phyloP scores from a whole-genome alignment of 1,140 invertebrate species.

The Euwallacea similis region DNA sequence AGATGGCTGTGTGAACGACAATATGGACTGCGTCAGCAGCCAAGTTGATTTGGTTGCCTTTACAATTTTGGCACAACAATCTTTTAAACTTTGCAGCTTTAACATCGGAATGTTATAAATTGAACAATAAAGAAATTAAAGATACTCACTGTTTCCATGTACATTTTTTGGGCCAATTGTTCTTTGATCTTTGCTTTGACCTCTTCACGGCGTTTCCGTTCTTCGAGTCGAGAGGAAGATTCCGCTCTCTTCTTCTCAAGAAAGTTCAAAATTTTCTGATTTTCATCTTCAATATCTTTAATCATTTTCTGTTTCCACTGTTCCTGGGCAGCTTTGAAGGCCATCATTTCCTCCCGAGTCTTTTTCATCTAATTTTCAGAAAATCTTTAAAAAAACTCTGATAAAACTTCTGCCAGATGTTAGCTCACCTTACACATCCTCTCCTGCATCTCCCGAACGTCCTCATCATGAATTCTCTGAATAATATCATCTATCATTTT shows the following conservation, averaged over 20 bases:
- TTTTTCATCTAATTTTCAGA: constrained; percentile 42
- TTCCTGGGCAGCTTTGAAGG: constrained; percentile 50
- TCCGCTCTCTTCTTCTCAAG: constrained; percentile 45
- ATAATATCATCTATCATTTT: constrained; percentile 54
- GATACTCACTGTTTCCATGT: constrained; percentile 40
- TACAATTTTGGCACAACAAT: background rate
- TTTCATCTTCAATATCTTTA: constrained; percentile 52
- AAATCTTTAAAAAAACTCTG: constrained; percentile 5
- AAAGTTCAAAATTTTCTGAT: constrained; percentile 49
- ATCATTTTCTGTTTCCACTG: constrained; percentile 49
- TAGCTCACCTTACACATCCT: constrained; percentile 44
- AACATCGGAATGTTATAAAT: constrained; percentile 2
- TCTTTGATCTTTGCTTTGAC: constrained; percentile 41
- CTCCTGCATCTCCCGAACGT: constrained; percentile 48
- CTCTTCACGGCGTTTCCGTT: constrained; percentile 39
- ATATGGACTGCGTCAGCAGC: no score
- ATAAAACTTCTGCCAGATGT: background rate
- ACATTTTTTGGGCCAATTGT: constrained; percentile 42
- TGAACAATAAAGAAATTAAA: background rate
- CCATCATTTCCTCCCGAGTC: constrained; percentile 51
- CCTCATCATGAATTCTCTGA: constrained; percentile 52
- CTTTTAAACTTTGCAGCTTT: no score
- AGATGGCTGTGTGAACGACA: background rate
- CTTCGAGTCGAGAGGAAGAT: constrained; percentile 37
- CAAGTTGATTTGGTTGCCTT: background rate